Evolutionary conservation across 2,113 vertebrate genomes (phyloP).

Genomic region (Opisthocomus hoazin): DNA sequence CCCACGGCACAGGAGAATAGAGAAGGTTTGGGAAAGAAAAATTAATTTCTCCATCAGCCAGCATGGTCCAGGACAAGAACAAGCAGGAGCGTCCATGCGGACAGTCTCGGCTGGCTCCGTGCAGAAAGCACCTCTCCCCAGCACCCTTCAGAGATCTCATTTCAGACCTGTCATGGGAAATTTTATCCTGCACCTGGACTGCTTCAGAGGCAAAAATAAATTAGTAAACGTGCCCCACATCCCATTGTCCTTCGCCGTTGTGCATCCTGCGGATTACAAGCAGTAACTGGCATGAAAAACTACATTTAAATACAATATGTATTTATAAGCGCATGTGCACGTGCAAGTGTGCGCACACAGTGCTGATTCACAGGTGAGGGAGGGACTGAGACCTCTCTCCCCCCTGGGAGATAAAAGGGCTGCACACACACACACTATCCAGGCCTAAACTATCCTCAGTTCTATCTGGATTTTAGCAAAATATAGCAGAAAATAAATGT

Average conservation of each 20-base stretch:
- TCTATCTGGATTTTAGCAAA: not conserved
- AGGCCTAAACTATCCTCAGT: not conserved
- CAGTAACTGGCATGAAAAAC: not conserved
- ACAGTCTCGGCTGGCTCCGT: not conserved
- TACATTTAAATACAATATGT: not conserved
- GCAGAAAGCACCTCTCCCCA: not conserved
- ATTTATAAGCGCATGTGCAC: not conserved
- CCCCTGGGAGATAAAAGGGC: accelerated
- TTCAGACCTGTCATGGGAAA: slow-evolving; percentile 40
- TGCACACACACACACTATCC: not conserved
- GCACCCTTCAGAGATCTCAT: not conserved
- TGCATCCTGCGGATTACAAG: not conserved
- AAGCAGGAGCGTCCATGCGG: not conserved
- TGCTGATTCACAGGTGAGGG: not conserved
- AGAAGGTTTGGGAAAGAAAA: not conserved
- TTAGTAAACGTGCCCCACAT: not conserved
- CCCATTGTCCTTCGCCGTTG: not conserved
- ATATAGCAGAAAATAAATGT: not conserved
- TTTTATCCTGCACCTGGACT: not conserved
- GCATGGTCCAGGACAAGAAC: accelerated
- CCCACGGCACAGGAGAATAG: accelerated
- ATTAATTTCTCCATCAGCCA: not conserved
- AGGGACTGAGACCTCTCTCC: not conserved
- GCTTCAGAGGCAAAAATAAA: slow-evolving; percentile 15
- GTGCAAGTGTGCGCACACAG: not conserved